Conservation (phyloP, 2,797 vertebrate genomes). For the Propithecus perrieri region DNA sequence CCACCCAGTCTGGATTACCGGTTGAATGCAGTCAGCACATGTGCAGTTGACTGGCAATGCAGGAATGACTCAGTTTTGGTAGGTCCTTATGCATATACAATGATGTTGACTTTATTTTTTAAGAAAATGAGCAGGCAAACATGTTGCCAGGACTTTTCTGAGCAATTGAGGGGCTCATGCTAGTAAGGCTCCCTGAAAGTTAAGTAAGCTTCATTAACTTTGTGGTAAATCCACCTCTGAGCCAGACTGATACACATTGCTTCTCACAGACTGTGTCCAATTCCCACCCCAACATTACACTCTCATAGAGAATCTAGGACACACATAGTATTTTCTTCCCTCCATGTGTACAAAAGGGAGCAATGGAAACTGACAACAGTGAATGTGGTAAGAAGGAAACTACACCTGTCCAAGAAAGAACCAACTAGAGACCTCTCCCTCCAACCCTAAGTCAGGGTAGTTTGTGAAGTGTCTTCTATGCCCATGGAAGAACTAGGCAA, state of each 20-base stretch:
- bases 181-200: neutral
- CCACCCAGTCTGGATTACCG: neutral
- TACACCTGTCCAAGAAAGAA: neutral
- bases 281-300: neutral
- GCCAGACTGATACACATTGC: neutral
- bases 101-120: neutral
- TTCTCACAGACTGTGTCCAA: neutral
- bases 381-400: neutral
- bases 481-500: neutral
- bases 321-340: neutral
- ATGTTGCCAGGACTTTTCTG: neutral
- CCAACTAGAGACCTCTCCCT: accelerated
- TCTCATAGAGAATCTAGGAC: neutral
- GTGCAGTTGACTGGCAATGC: neutral
- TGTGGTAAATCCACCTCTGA: neutral
- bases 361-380: neutral
- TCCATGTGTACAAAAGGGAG: neutral
- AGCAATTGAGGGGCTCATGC: neutral
- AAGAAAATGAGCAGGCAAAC: neutral
- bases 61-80: neutral
- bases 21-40: neutral
- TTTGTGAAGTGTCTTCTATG: neutral
- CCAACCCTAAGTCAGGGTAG: neutral
- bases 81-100: neutral
- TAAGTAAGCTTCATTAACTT: neutral